A percentile compares a stretch with the other conserved stretches of the same genome.
Evolutionary conservation across 2,888 invertebrate species (phyloP).

Genomic region (Escarpia spicata): DNA sequence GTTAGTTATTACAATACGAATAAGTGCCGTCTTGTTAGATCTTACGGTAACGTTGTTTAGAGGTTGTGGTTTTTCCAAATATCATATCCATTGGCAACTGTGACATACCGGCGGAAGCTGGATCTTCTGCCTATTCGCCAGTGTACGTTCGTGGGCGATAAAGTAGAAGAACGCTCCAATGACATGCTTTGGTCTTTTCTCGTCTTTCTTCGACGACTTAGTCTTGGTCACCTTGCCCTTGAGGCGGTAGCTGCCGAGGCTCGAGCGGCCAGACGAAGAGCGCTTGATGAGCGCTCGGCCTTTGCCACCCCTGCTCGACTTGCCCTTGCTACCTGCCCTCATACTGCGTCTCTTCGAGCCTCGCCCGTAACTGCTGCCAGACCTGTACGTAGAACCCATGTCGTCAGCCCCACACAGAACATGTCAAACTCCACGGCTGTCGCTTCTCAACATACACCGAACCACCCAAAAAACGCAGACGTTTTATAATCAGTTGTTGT

Average conservation of each 20-base stretch:
- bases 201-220: not conserved
- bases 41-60: not conserved
- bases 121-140: not conserved
- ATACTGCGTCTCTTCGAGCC: not conserved
- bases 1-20: not conserved
- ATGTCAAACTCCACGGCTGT: too few relatives aligned
- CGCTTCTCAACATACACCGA: too few relatives aligned
- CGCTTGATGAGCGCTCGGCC: conserved; percentile 1
- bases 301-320: not conserved
- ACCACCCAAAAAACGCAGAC: too few relatives aligned
- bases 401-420: too few relatives aligned
- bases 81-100: not conserved
- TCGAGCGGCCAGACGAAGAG: not conserved
- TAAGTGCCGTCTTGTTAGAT: not conserved
- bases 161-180: not conserved
- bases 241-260: not conserved
- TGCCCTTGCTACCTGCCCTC: not conserved
- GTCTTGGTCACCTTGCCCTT: conserved; percentile 8
- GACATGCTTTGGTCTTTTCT: not conserved
- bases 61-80: not conserved
- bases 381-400: too few relatives aligned
- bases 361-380: not conserved
- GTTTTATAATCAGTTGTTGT: too few relatives aligned
- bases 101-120: not conserved
- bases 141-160: not conserved